Percentiles rank a stretch among this genome's conserved stretches.
These are phyloP conservation scores for Volucella inanis DNA, from an alignment of 2,888 invertebrate species.

Conservation along the genomic window DNA sequence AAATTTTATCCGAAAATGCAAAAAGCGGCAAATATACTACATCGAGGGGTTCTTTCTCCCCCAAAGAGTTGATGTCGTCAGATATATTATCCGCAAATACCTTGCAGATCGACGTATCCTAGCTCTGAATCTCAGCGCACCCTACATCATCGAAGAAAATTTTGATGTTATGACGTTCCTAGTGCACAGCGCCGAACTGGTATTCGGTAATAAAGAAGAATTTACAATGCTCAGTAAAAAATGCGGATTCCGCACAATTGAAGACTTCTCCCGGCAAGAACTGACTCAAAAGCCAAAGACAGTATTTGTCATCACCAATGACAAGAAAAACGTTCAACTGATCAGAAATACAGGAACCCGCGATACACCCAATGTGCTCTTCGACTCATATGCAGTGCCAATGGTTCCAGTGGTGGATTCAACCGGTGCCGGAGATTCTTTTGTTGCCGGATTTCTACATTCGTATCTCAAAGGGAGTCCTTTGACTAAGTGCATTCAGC, in stretches of 20 bases:
- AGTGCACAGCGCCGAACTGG: conserved; percentile 83
- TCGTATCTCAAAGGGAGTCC: conserved; percentile 82
- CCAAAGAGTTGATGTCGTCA: conserved; percentile 83
- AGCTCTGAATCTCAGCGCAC: conserved; percentile 84
- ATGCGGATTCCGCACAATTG: conserved; percentile 68
- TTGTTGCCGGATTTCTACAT: conserved; percentile 85
- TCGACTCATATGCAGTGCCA: conserved; percentile 81
- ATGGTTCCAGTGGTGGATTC: conserved; percentile 84
- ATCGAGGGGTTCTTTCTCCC: conserved; percentile 86
- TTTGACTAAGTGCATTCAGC: conserved; percentile 82
- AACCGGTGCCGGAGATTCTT: conserved; percentile 86
- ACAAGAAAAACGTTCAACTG: conserved; percentile 84
- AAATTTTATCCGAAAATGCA: conserved; percentile 78
- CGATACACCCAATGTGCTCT: conserved; percentile 72
- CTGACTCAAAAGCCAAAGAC: conserved; percentile 79
- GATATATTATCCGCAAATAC: conserved; percentile 82
- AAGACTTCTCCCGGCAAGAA: conserved; percentile 76
- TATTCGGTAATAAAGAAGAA: conserved; percentile 86
- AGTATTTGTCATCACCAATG: conserved; percentile 87
- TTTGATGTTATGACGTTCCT: conserved; percentile 82
- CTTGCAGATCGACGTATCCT: conserved; percentile 82
- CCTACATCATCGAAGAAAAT: conserved; percentile 84
- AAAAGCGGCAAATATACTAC: conserved; percentile 83
- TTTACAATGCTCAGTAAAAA: conserved; percentile 83
- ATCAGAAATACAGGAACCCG: conserved; percentile 80